Evolutionary conservation across 2,797 vertebrate genomes (phyloP).

Genomic region (Ataeniobius toweri): DNA sequence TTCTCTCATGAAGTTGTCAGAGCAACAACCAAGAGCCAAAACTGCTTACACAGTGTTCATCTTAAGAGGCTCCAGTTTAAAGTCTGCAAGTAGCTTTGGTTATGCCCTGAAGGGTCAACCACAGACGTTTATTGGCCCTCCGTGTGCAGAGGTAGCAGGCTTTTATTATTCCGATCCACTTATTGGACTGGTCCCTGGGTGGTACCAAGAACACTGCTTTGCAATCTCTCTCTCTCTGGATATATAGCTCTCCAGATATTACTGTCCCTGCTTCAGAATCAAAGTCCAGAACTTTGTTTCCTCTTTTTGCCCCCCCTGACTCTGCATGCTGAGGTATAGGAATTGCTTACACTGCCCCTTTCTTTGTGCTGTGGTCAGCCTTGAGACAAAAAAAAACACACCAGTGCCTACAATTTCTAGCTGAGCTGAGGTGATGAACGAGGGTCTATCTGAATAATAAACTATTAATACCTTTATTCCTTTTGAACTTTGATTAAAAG

Average conservation of each 20-base stretch:
- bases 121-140: slow-evolving; percentile 57
- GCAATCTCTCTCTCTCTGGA: slow-evolving; percentile 59
- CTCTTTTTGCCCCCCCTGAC: slow-evolving; percentile 56
- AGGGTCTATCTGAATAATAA: slow-evolving; percentile 59
- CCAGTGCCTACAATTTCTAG: slow-evolving; percentile 70
- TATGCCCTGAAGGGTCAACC: slow-evolving; percentile 55
- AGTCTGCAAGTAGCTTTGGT: slow-evolving; percentile 58
- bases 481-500: not conserved
- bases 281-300: slow-evolving; percentile 46
- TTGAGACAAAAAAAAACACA: slow-evolving; percentile 68
- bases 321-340: slow-evolving; percentile 57
- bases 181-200: slow-evolving; percentile 66
- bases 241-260: slow-evolving; percentile 62
- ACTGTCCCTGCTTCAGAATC: slow-evolving; percentile 55
- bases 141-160: slow-evolving; percentile 61
- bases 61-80: slow-evolving; percentile 50
- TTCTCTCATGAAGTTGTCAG: slow-evolving; percentile 40
- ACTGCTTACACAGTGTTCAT: slow-evolving; percentile 65
- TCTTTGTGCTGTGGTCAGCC: slow-evolving; percentile 77
- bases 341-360: slow-evolving; percentile 76
- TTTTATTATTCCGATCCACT: slow-evolving; percentile 67
- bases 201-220: slow-evolving; percentile 46
- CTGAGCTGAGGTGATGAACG: slow-evolving; percentile 65
- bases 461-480: not conserved
- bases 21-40: slow-evolving; percentile 50